phyloP scores from a whole-genome alignment of 2,797 vertebrate species.

The Hybognathus amarus region DNA sequence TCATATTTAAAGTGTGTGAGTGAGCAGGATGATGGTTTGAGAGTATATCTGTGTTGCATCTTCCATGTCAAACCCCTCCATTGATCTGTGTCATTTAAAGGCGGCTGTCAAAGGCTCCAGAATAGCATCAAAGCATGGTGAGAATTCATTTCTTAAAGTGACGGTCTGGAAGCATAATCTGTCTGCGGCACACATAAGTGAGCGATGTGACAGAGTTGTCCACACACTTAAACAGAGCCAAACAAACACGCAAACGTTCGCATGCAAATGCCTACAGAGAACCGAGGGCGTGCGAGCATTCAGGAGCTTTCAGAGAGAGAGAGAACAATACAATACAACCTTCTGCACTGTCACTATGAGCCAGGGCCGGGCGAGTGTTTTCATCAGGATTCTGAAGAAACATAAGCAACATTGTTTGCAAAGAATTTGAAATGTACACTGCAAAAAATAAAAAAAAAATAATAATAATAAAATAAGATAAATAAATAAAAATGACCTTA shows the following conservation, averaged over 20 bases:
- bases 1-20: constrained; percentile 7
- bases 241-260: background rate
- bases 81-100: constrained; percentile 56
- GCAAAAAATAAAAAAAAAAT: too few species aligned
- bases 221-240: constrained; percentile 1
- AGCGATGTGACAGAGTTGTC: constrained; percentile 29
- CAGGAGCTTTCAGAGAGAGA: background rate
- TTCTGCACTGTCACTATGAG: background rate
- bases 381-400: too few species aligned
- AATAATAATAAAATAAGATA: too few species aligned
- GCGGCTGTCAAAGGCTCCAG: constrained; percentile 35
- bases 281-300: background rate
- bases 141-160: constrained; percentile 51
- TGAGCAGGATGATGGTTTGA: constrained; percentile 1
- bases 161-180: constrained; percentile 38
- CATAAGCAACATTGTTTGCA: background rate
- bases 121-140: background rate
- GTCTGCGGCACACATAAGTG: constrained; percentile 29
- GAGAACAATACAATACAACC: background rate
- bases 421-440: too few species aligned
- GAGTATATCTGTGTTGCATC: constrained; percentile 29
- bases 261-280: background rate
- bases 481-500: too few species aligned
- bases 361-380: background rate
- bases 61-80: constrained; percentile 39